Conservation (phyloP, 1,140 invertebrate genomes). For the Drosophila neocordata region DNA sequence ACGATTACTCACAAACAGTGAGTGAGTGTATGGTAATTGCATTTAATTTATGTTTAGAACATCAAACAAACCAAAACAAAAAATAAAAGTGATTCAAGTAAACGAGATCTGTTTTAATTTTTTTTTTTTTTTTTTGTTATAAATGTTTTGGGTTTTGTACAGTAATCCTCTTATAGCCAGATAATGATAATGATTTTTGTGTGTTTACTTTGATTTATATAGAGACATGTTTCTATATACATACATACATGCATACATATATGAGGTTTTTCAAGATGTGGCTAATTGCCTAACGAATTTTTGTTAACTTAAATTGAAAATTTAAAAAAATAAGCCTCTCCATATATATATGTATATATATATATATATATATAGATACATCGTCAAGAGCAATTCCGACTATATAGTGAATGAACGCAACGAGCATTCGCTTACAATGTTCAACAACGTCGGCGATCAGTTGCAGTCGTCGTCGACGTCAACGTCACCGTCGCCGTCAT, state of each 20-base stretch:
- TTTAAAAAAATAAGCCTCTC: no score
- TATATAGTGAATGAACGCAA: constrained; percentile 32
- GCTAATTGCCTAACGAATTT: constrained; percentile 13
- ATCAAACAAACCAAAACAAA: constrained; percentile 19
- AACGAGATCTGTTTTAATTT: background rate
- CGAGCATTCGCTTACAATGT: constrained; percentile 37
- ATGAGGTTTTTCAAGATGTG: background rate
- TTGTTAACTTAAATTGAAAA: background rate
- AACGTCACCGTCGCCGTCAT: constrained; percentile 10
- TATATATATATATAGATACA: no score
- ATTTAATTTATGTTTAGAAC: constrained; percentile 67
- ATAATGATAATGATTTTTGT: constrained; percentile 1
- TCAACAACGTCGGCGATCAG: constrained; percentile 47
- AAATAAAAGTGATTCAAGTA: constrained; percentile 40
- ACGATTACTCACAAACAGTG: constrained; percentile 14
- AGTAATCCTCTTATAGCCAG: constrained; percentile 1
- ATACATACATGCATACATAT: background rate
- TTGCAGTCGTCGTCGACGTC: background rate
- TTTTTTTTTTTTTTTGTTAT: background rate
- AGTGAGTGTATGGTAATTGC: constrained; percentile 48
- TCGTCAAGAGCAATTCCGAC: constrained; percentile 24
- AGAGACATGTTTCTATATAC: no score
- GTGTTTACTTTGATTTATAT: background rate
- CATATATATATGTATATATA: no score
- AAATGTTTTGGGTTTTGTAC: background rate